A percentile compares a stretch with the other conserved stretches of the same genome.
phyloP scores from a whole-genome alignment of 2,797 vertebrate species.

The Hypotaenidia okinawae region DNA sequence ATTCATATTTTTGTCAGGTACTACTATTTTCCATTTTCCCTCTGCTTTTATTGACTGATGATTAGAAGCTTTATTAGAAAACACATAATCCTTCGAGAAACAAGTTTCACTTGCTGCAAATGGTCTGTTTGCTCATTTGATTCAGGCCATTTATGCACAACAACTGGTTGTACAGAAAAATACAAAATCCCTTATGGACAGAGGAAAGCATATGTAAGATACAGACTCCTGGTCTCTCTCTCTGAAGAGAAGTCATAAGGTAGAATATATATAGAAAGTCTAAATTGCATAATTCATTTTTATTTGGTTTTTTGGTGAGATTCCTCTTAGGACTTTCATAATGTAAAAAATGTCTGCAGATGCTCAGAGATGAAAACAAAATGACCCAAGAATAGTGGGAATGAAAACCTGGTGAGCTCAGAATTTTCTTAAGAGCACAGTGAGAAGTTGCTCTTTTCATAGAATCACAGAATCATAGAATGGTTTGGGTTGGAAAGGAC shows the following conservation, averaged over 20 bases:
- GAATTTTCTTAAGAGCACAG: not conserved
- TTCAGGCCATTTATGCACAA: not conserved
- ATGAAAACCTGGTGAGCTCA: not conserved
- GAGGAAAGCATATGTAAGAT: not conserved
- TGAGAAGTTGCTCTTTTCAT: not conserved
- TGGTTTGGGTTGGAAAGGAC: no score
- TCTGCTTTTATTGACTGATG: not conserved
- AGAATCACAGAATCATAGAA: no score
- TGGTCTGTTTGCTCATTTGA: not conserved
- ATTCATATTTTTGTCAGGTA: not conserved
- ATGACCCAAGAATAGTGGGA: not conserved
- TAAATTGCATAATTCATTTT: not conserved
- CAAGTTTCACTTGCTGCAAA: not conserved
- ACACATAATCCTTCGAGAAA: not conserved
- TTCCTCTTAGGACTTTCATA: not conserved
- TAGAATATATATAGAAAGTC: not conserved
- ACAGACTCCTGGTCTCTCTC: not conserved
- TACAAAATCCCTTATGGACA: not conserved
- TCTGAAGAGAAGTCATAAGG: not conserved
- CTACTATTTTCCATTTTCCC: not conserved
- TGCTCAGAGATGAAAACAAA: not conserved
- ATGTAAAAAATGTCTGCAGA: not conserved
- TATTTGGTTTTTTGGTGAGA: not conserved
- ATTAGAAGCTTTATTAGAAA: slow-evolving; percentile 18
- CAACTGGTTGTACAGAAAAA: not conserved